Evolutionary conservation across 2,113 vertebrate species (phyloP).

Genomic region (Rynchops niger): DNA sequence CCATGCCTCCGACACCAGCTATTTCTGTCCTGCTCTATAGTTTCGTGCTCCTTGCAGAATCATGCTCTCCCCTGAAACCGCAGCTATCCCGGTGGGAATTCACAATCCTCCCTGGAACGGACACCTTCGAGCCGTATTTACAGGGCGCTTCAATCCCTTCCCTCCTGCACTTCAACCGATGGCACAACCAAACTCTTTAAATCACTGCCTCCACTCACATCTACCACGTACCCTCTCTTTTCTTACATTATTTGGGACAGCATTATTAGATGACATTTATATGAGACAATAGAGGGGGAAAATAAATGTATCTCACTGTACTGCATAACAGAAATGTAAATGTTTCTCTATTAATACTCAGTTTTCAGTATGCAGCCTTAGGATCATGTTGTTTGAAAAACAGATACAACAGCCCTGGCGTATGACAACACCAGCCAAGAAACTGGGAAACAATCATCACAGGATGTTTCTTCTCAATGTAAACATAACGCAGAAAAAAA

Average conservation of each 20-base stretch:
- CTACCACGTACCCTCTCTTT: too few species aligned
- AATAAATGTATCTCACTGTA: not conserved
- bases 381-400: not conserved
- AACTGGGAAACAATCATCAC: not conserved
- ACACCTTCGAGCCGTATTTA: not conserved
- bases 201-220: not conserved
- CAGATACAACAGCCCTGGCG: not conserved
- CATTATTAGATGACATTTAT: not conserved
- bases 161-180: not conserved
- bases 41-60: not conserved
- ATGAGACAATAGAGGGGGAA: not conserved
- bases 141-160: not conserved
- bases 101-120: not conserved
- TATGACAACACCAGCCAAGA: not conserved
- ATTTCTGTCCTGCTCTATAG: fast-evolving
- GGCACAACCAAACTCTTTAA: not conserved
- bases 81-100: too few species aligned
- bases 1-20: not conserved
- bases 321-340: not conserved
- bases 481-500: not conserved
- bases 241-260: not conserved
- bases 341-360: not conserved
- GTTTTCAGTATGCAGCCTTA: not conserved
- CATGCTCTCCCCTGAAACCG: not conserved
- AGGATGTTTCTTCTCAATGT: slow-evolving; percentile 3